phyloP scores from a whole-genome alignment of 2,797 vertebrate genomes.

The Perodicticus potto region DNA sequence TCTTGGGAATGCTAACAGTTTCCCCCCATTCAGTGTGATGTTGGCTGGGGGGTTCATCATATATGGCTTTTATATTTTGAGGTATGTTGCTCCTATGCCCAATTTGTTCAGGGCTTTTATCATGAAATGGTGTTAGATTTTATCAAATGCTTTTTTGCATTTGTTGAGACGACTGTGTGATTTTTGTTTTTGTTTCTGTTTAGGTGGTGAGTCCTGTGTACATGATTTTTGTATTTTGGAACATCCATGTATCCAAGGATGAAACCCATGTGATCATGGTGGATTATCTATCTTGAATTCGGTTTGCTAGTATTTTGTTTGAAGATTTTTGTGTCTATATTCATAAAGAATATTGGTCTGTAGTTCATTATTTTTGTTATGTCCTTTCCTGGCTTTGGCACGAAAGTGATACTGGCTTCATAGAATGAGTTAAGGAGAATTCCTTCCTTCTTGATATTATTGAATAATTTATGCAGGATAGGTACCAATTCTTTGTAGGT shows the following conservation, averaged over 20 bases:
- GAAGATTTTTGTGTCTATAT: too few species aligned
- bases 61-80: background rate
- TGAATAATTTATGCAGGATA: too few species aligned
- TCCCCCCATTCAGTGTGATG: background rate
- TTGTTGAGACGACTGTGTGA: background rate
- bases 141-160: background rate
- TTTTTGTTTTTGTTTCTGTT: background rate
- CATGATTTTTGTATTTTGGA: background rate
- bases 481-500: too few species aligned
- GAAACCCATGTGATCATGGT: too few species aligned
- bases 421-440: too few species aligned
- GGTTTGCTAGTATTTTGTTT: too few species aligned
- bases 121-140: background rate
- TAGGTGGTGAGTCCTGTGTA: background rate
- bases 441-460: too few species aligned
- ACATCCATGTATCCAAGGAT: background rate
- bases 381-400: too few species aligned
- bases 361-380: too few species aligned
- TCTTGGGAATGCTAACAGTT: background rate
- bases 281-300: too few species aligned
- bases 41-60: background rate
- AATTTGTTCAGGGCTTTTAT: background rate
- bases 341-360: too few species aligned
- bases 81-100: background rate
- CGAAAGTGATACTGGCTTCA: too few species aligned